Conservation (phyloP, 2,113 vertebrate species). For the Phrynosoma blainvillii region DNA sequence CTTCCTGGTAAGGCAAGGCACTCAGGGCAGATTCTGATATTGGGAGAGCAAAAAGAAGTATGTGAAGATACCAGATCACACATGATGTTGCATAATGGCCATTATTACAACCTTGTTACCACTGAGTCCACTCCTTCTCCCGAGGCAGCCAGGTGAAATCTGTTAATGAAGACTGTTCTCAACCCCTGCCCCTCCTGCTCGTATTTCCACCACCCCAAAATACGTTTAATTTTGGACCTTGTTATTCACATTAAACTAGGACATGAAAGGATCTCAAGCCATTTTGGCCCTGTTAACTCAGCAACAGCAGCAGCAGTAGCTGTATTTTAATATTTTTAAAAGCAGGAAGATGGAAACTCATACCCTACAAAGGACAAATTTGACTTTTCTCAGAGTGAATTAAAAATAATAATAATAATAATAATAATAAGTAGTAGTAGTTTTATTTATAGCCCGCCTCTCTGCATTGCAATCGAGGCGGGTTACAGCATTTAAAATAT, state of each 20-base stretch:
- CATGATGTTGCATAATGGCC: not conserved
- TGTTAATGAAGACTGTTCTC: not conserved
- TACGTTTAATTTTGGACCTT: not conserved
- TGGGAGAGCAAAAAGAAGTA: not conserved
- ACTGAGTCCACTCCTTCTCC: not conserved
- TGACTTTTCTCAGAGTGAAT: too few relatives aligned
- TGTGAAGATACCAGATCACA: not conserved
- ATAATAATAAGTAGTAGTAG: too few relatives aligned
- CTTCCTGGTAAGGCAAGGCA: not conserved
- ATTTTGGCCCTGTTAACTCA: not conserved
- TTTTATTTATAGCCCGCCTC: too few relatives aligned
- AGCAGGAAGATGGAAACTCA: not conserved
- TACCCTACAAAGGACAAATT: not conserved
- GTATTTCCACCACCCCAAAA: too few relatives aligned
- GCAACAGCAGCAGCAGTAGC: not conserved
- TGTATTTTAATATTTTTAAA: not conserved
- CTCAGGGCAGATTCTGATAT: not conserved
- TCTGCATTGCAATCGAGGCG: too few relatives aligned
- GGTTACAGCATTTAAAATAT: too few relatives aligned
- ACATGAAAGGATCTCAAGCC: not conserved
- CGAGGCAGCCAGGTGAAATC: not conserved
- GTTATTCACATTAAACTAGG: not conserved
- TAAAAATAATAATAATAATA: too few relatives aligned
- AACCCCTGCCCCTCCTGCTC: not conserved
- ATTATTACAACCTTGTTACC: too few relatives aligned